Base-by-base conservation (phyloP, 2,113 vertebrate genomes). In the Ovis aries region DNA sequence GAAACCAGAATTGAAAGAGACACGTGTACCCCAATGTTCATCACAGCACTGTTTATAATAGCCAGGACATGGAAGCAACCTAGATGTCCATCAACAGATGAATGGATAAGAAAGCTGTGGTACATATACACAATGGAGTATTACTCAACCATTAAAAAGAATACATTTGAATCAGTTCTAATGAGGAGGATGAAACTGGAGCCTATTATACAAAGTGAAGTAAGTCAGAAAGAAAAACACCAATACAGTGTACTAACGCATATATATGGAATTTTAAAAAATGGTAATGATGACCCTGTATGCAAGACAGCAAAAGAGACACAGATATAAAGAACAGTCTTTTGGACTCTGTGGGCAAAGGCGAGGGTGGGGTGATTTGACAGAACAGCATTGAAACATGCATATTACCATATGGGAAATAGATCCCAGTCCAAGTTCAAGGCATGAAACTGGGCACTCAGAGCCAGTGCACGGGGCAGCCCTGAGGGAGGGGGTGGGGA, bases 41-140 rank as follows among this genome's bases (percentile, higher is more conserved):
- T 67, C 2, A 0, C 33, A 67, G 62, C 33, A 19, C 16, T 19
- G 33, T 67, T 67, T 67, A 67, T 4, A n/a, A 67, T 0, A n/a
- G 16, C 33, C 16, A 67, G 62, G 16, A 67, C 33, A 4, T 67
- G 62, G 62, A 67, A 67, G 7, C 62, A 67, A n/a, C 33, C 33
- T n/a, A 67, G 16, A n/a, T 67, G 62, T 17, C 16, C 33, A 19
- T 67, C 62, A n/a, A 16, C 33, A n/a, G 4, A 19, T 0, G 7
- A 67, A 67, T n/a, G 62, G 33, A 67, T 67, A n/a, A 67, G 16
- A 5, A 67, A 67, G 16, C 3, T 9, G 62, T 67, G 62, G 33
- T 67, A 19, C 16, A n/a, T 67, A 5, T 19, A 67, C 62, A 67
- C 16, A 1, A 19, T 3, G 62, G 33, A 67, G 2, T 67, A 10